Percentiles rank a stretch among this genome's conserved stretches.
Conservation (phyloP, 2,797 vertebrate species). For the Argentina silus region DNA sequence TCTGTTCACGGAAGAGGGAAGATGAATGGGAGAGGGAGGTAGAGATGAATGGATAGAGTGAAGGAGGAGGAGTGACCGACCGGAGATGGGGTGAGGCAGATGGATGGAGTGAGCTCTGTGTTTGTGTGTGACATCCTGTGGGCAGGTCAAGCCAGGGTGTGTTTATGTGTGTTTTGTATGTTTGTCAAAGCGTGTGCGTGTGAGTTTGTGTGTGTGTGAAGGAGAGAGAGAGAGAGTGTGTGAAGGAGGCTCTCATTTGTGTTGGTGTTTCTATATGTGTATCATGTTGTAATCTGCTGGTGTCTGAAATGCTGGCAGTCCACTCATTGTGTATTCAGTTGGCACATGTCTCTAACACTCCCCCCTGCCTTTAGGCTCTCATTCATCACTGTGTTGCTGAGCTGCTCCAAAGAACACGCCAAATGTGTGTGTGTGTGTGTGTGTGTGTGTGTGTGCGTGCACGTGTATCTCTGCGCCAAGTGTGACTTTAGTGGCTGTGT, state of each 20-base stretch:
- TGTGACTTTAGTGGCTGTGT: constrained; percentile 23
- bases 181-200: background rate
- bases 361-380: background rate
- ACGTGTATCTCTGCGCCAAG: background rate
- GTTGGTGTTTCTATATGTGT: constrained; percentile 20
- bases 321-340: background rate
- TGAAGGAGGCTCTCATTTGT: background rate
- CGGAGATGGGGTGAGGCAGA: constrained; percentile 48
- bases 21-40: constrained; percentile 64
- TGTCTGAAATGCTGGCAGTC: constrained; percentile 3
- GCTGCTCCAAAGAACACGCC: background rate
- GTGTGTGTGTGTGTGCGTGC: constrained; percentile 31
- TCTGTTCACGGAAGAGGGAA: constrained; percentile 48
- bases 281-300: constrained; percentile 1
- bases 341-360: background rate
- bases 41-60: constrained; percentile 51
- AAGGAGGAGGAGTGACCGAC: constrained; percentile 45
- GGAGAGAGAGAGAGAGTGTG: background rate
- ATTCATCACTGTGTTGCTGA: background rate
- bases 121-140: constrained; percentile 39
- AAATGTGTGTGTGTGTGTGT: constrained; percentile 7
- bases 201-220: background rate
- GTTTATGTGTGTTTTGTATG: constrained; percentile 17
- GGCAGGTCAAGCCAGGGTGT: constrained; percentile 50
- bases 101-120: constrained; percentile 39